These are phyloP conservation scores for Escarpia spicata DNA, from an alignment of 2,888 invertebrate genomes.

Conservation along the genomic window DNA sequence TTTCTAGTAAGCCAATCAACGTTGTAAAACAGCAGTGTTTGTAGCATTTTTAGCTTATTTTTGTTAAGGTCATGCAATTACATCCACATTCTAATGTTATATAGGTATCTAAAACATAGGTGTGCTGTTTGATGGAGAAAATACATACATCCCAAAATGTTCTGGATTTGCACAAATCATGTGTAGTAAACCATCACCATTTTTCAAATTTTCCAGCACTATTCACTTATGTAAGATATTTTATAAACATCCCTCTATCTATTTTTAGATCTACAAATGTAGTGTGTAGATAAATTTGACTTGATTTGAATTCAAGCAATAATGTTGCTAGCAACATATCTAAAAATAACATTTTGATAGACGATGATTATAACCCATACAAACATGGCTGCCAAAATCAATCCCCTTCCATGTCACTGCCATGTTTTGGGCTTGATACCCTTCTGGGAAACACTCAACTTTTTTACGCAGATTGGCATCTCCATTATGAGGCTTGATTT, in stretches of 20 bases:
- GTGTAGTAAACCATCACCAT: background rate
- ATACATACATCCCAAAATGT: background rate
- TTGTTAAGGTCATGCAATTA: too few relatives aligned
- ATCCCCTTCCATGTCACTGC: background rate
- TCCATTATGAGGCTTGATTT: conserved; percentile 4
- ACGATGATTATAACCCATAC: background rate
- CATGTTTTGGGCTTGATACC: background rate
- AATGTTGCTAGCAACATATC: background rate
- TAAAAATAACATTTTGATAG: background rate
- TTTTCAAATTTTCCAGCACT: too few relatives aligned
- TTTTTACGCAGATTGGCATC: background rate
- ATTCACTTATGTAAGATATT: too few relatives aligned
- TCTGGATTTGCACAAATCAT: background rate
- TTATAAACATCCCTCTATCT: too few relatives aligned
- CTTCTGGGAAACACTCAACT: background rate
- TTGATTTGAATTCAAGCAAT: background rate
- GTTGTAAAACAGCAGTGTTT: too few relatives aligned
- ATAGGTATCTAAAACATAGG: background rate
- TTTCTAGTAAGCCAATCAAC: too few relatives aligned
- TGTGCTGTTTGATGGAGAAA: background rate
- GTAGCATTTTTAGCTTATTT: too few relatives aligned
- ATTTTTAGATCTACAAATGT: too few relatives aligned
- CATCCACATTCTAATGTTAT: background rate
- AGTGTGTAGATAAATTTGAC: too few relatives aligned
- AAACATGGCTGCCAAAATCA: background rate